Base-by-base conservation (phyloP, 1,140 invertebrate species). In the Sinella curviseta region DNA sequence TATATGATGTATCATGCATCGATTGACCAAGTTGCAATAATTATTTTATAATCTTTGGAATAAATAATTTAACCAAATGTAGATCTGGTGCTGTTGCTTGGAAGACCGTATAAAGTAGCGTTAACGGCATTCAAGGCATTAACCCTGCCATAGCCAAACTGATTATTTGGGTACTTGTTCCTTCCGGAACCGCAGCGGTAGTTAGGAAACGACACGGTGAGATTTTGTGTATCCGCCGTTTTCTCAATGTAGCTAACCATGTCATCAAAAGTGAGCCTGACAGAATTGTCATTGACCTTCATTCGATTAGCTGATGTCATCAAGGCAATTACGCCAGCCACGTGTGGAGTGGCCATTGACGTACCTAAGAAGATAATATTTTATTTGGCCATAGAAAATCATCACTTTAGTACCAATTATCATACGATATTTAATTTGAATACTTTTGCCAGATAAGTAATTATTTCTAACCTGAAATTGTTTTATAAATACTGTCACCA, bases 101-200 rank as follows among this genome's bases (percentile, higher is more conserved):
- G n/a, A n/a, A n/a, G n/a, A n/a, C n/a, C 39, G 20, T n/a, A n/a
- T n/a, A n/a, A n/a, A n/a, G n/a, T n/a, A n/a, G n/a, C n/a, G n/a
- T n/a, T n/a, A n/a, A n/a, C n/a, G n/a, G n/a, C n/a, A n/a, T n/a
- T n/a, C n/a, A n/a, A n/a, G n/a, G n/a, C n/a, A n/a, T n/a, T n/a
- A n/a, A n/a, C n/a, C n/a, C n/a, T 48, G 20, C 39, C 65, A 70
- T 70, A 70, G 8, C 65, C 65, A 70, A 70, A 70, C n/a, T 70
- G 26, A 70, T 70, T 70, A 33, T 70, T 70, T 17, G 65, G 65
- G 31, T 8, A 70, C 12, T 14, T 24, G 8, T 1, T 33, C 8
- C 8, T 31, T 4, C 26, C 26, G 24, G 4, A n/a, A 30, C 4
- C 65, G 24, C 65, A 70, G 14, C 65, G 65, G 31, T 70, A 70